phyloP scores from a whole-genome alignment of 2,888 invertebrate species.

The Strigamia crassipes region DNA sequence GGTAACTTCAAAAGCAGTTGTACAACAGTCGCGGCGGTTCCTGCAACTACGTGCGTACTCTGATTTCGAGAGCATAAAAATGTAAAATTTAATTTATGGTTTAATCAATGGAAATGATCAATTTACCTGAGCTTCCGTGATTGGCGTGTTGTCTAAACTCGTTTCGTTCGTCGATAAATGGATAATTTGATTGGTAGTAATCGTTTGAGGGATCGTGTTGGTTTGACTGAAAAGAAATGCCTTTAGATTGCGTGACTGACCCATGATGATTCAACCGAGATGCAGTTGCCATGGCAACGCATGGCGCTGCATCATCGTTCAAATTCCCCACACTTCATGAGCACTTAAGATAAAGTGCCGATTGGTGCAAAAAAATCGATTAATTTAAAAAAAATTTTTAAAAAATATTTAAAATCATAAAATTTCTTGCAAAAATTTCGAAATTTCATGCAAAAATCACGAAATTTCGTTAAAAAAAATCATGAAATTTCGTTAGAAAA shows the following conservation, averaged over 20 bases:
- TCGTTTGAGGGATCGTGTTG: neutral
- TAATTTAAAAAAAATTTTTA: neutral
- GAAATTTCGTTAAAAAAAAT: no score
- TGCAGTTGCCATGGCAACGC: neutral
- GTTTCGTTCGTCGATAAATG: neutral
- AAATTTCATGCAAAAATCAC: no score
- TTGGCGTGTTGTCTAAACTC: neutral
- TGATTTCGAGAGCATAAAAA: neutral
- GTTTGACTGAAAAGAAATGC: neutral
- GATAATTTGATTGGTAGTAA: neutral
- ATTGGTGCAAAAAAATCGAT: no score
- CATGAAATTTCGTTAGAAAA: no score
- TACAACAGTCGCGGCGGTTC: constrained; percentile 57
- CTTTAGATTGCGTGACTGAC: neutral
- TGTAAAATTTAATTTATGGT: no score
- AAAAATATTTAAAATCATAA: neutral
- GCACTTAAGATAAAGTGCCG: neutral
- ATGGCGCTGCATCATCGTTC: neutral
- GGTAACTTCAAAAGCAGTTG: constrained; percentile 64
- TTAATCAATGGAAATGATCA: neutral
- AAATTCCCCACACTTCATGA: neutral
- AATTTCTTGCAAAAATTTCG: no score
- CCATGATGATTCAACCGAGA: neutral
- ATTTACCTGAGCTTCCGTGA: neutral
- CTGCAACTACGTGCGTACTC: constrained; percentile 62